Conservation (phyloP, 2,888 invertebrate genomes). For the Malthinus flaveolus region DNA sequence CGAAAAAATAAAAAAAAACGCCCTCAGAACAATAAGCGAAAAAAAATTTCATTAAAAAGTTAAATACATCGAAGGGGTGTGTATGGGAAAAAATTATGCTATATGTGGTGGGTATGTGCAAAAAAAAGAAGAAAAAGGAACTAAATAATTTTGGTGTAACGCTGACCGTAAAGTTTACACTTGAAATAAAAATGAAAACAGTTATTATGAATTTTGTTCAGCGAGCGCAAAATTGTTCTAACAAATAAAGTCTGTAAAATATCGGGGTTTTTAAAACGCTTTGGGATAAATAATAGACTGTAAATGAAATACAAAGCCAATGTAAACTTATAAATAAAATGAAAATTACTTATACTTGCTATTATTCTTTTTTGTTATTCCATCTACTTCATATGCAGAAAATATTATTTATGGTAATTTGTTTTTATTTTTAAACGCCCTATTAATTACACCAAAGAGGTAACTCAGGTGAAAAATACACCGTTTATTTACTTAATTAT, state of each 20-base stretch:
- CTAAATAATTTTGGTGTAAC: slow-evolving; percentile 18
- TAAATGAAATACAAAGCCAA: slow-evolving; percentile 21
- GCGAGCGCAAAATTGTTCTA: slow-evolving; percentile 23
- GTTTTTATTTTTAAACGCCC: no score
- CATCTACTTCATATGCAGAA: no score
- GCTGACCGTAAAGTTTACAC: slow-evolving; percentile 20
- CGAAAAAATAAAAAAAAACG: slow-evolving; percentile 3
- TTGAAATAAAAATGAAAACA: slow-evolving; percentile 24
- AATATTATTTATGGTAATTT: no score
- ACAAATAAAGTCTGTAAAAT: slow-evolving; percentile 22
- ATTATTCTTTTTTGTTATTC: not conserved
- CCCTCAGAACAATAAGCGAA: slow-evolving; percentile 9
- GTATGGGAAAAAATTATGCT: not conserved
- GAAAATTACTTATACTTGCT: slow-evolving; percentile 2
- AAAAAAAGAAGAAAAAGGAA: not conserved
- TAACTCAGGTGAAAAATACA: no score
- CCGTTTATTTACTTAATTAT: no score
- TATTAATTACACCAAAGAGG: no score
- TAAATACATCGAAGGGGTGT: slow-evolving; percentile 14
- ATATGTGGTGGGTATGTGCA: no score
- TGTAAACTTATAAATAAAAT: slow-evolving; percentile 12
- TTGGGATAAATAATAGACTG: slow-evolving; percentile 12
- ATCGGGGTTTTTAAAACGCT: slow-evolving; percentile 17
- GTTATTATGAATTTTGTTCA: slow-evolving; percentile 24
- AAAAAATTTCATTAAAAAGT: slow-evolving; percentile 17